Evolutionary conservation across 2,113 vertebrate genomes (phyloP).

Genomic region (Nerophis ophidion): DNA sequence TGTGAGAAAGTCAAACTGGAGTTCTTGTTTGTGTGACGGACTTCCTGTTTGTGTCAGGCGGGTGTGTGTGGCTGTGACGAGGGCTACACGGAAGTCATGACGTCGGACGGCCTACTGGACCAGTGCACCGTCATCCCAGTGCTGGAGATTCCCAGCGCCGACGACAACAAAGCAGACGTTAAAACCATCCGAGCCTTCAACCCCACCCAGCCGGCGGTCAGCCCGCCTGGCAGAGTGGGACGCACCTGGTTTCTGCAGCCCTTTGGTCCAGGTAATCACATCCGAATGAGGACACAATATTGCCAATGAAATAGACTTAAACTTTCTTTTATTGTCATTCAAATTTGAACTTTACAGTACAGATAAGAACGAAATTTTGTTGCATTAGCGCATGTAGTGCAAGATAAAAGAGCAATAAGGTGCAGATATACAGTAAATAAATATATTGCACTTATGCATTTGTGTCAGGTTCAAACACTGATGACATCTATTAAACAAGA

Average conservation of each 20-base stretch:
- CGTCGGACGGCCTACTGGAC: conserved; percentile 84
- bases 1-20: too few species aligned
- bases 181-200: conserved; percentile 93
- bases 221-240: conserved; percentile 76
- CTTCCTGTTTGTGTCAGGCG: conserved; percentile 60
- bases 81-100: conserved; percentile 94
- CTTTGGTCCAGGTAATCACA: conserved; percentile 72
- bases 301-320: too few species aligned
- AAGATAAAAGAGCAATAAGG: too few species aligned
- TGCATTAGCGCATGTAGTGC: too few species aligned
- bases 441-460: too few species aligned
- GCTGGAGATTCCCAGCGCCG: conserved; percentile 85
- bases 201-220: conserved; percentile 81
- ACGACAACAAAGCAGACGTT: conserved; percentile 85
- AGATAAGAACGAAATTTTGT: too few species aligned
- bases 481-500: too few species aligned
- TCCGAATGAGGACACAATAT: neutral
- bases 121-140: conserved; percentile 93
- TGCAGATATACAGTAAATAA: too few species aligned
- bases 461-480: too few species aligned
- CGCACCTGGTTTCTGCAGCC: conserved; percentile 97
- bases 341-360: too few species aligned
- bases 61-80: conserved; percentile 89
- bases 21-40: neutral
- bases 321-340: too few species aligned